Base-by-base conservation (phyloP, 35 echinoderm and acorn worm genomes). In the Apostichopus californicus region DNA sequence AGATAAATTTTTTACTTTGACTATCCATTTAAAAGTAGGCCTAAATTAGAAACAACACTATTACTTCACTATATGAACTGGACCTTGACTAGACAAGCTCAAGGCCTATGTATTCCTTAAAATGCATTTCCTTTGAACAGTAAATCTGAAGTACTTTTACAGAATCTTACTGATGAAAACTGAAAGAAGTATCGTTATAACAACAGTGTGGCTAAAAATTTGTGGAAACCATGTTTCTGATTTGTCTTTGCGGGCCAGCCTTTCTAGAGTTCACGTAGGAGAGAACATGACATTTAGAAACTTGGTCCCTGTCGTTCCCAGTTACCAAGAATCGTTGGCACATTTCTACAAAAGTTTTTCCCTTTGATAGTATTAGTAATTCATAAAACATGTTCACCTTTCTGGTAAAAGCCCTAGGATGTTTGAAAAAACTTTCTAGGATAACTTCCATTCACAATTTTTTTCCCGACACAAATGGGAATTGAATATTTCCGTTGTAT, bases 401-500 rank as follows among this genome's bases (percentile, higher is more conserved):
- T n/a, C 55, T 18, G 0, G 24, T n/a, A 56, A 85, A 85, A 85
- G 81, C 81, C 81, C 55, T 85, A 85, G 81, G 81, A 85, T 85
- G 81, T 85, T 85, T 85, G 81, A 75, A 75, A 61, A 85, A 85
- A 55, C 81, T 85, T n/a, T 21, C 54, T 85, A 85, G 17, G 81
- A 18, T 58, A 85, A 56, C 57, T 85, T 60, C 57, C 81, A 58
- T 85, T 60, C 81, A 85, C 81, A 85, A 85, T 59, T 85, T 85
- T 85, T 85, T 85, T 5, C 54, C n/a, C 28, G 6, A 9, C 81
- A 58, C 81, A 85, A 85, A 85, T 85, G 81, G 81, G 81, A 85
- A 85, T 85, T 85, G 81, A 85, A 85, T 58, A 85, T 85, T 85
- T 85, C 81, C 81, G 81, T 59, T 85, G 81, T 85, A 85, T 85